Evolutionary conservation across 2,888 invertebrate genomes (phyloP).

Genomic region (Himalopsyche japonica): DNA sequence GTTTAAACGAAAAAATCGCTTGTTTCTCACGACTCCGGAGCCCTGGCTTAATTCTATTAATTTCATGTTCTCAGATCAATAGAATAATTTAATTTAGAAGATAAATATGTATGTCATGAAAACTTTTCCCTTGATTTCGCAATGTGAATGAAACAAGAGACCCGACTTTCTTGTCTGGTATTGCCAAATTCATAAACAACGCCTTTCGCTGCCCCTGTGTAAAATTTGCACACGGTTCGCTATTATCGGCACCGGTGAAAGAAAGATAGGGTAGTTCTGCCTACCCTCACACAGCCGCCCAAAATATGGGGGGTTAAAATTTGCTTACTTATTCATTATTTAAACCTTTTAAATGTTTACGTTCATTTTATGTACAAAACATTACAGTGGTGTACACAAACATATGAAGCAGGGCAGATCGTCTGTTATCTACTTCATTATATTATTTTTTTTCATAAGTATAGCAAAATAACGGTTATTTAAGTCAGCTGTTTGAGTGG

Average conservation of each 20-base stretch:
- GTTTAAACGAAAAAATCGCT: no score
- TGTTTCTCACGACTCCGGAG: no score
- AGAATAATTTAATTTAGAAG: no score
- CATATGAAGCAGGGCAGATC: neutral
- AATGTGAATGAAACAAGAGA: no score
- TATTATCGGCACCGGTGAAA: conserved; percentile 6
- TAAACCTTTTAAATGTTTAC: conserved; percentile 42
- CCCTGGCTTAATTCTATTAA: no score
- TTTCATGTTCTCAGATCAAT: no score
- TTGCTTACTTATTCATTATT: conserved; percentile 42
- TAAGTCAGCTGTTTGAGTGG: no score
- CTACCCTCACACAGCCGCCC: conserved; percentile 31
- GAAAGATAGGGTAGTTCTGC: conserved; percentile 27
- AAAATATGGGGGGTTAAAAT: conserved; percentile 37
- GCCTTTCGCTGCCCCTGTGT: conserved; percentile 7
- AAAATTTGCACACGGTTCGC: conserved; percentile 11
- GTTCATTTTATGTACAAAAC: conserved; percentile 28
- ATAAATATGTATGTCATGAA: no score
- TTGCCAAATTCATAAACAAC: neutral
- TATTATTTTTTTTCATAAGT: no score
- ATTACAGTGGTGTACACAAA: neutral
- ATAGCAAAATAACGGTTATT: no score
- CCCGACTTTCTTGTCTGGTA: neutral
- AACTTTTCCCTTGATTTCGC: no score
- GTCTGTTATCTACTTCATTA: no score